Evolutionary conservation across 2,797 vertebrate species (phyloP).

Genomic region (Hemibagrus guttatus): DNA sequence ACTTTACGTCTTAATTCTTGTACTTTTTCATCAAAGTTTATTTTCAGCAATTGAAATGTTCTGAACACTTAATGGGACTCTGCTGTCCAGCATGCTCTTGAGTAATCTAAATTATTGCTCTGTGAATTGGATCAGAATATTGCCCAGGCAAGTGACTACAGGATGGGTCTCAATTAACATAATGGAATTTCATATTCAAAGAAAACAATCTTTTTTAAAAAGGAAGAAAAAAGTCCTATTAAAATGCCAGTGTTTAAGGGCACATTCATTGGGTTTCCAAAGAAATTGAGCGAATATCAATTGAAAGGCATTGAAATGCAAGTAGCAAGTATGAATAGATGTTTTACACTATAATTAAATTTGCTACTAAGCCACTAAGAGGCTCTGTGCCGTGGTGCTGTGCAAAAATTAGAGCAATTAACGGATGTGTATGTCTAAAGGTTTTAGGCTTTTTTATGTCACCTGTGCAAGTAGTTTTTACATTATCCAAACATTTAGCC

Average conservation of each 20-base stretch:
- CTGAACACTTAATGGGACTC: slow-evolving; percentile 1
- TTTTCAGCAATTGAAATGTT: slow-evolving; percentile 24
- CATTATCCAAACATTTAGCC: background rate
- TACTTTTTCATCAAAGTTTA: background rate
- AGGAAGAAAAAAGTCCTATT: background rate
- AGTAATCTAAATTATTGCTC: slow-evolving; percentile 1
- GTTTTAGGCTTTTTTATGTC: background rate
- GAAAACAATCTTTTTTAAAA: slow-evolving; percentile 27
- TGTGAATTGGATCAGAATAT: background rate
- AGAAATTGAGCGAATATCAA: slow-evolving; percentile 63
- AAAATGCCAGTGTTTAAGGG: slow-evolving; percentile 27
- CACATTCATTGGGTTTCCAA: slow-evolving; percentile 20
- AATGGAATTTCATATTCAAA: slow-evolving; percentile 68
- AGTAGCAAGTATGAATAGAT: slow-evolving; percentile 63
- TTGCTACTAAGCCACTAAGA: slow-evolving; percentile 43
- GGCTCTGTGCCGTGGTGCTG: slow-evolving; percentile 37
- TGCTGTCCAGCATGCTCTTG: background rate
- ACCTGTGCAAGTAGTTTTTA: background rate
- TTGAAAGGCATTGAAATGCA: slow-evolving; percentile 61
- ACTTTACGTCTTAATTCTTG: background rate
- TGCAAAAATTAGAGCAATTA: slow-evolving; percentile 17
- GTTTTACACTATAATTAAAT: slow-evolving; percentile 50
- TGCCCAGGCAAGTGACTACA: slow-evolving; percentile 43
- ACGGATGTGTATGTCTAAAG: background rate
- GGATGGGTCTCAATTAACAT: slow-evolving; percentile 64